Conservation (phyloP, 2,113 vertebrate species). For the Osmerus mordax region DNA sequence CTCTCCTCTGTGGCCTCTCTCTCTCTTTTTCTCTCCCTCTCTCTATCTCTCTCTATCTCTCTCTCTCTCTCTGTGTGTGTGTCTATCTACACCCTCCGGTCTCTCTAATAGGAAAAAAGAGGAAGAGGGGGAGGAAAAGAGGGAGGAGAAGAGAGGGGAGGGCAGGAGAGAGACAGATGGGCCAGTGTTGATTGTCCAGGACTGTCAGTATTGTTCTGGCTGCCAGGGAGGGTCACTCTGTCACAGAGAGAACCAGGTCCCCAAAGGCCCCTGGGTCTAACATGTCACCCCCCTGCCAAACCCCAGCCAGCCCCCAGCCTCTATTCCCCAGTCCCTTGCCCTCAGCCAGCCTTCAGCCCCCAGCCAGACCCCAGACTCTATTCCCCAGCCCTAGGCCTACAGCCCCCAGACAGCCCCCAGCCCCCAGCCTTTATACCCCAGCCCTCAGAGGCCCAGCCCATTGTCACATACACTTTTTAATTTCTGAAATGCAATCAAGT, state of each 20-base stretch:
- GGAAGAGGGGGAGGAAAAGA: slow-evolving; percentile 62
- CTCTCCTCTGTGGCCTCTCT: too few relatives aligned
- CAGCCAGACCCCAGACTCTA: too few relatives aligned
- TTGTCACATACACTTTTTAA: slow-evolving; percentile 77
- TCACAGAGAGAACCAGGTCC: slow-evolving; percentile 85
- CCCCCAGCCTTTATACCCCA: too few relatives aligned
- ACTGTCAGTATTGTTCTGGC: slow-evolving; percentile 76
- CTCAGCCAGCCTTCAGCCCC: neutral
- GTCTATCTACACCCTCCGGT: too few relatives aligned
- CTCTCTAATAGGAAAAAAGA: neutral
- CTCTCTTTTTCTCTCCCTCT: too few relatives aligned
- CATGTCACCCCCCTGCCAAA: slow-evolving; percentile 54
- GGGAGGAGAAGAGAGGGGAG: slow-evolving; percentile 24
- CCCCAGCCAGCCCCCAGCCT: slow-evolving; percentile 32
- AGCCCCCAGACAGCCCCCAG: too few relatives aligned
- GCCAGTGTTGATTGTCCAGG: slow-evolving; percentile 91
- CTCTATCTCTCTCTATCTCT: too few relatives aligned
- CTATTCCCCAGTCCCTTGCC: too few relatives aligned
- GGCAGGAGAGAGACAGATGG: slow-evolving; percentile 90
- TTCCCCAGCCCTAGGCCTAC: too few relatives aligned
- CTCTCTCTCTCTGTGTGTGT: too few relatives aligned
- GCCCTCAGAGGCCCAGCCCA: slow-evolving; percentile 46
- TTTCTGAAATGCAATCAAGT: slow-evolving; percentile 78
- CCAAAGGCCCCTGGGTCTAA: slow-evolving; percentile 74
- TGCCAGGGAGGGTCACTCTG: slow-evolving; percentile 79